These are phyloP conservation scores for Furnarius figulus DNA, from an alignment of 2,113 vertebrate species.

Conservation along the genomic window DNA sequence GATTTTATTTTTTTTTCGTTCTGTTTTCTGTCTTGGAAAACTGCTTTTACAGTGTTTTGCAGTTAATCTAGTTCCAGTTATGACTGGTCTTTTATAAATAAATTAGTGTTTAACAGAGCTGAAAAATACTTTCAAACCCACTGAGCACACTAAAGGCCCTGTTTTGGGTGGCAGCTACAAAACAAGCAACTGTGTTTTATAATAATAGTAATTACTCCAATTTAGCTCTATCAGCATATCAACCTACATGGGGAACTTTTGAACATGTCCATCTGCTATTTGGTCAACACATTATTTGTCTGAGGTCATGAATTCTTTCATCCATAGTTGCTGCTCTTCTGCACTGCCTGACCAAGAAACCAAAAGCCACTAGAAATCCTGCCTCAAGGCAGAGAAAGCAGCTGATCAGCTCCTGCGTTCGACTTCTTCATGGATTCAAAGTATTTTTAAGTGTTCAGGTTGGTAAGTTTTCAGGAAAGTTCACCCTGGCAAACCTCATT, in stretches of 20 bases:
- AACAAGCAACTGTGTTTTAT: not conserved
- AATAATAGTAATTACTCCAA: not conserved
- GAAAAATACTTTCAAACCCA: conserved; percentile 21
- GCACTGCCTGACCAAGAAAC: not conserved
- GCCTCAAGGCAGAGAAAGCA: accelerated
- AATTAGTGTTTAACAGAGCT: not conserved
- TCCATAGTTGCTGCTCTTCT: not conserved
- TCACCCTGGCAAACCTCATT: not conserved
- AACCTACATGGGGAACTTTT: not conserved
- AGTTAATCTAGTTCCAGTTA: conserved; percentile 10
- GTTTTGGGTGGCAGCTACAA: not conserved
- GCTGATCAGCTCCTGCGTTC: not conserved
- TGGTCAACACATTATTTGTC: not conserved
- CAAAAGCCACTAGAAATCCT: not conserved
- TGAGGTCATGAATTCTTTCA: not conserved
- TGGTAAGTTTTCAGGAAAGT: not conserved
- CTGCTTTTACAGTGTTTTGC: not conserved
- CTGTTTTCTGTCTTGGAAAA: not conserved
- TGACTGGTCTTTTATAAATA: conserved; percentile 5
- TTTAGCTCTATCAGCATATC: not conserved
- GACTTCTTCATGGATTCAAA: not conserved
- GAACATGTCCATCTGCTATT: not conserved
- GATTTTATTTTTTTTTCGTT: not conserved
- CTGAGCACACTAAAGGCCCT: not conserved
- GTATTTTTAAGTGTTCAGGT: conserved; percentile 3